phyloP scores from a whole-genome alignment of 2,888 invertebrate genomes.

The Agonopterix arenella region DNA sequence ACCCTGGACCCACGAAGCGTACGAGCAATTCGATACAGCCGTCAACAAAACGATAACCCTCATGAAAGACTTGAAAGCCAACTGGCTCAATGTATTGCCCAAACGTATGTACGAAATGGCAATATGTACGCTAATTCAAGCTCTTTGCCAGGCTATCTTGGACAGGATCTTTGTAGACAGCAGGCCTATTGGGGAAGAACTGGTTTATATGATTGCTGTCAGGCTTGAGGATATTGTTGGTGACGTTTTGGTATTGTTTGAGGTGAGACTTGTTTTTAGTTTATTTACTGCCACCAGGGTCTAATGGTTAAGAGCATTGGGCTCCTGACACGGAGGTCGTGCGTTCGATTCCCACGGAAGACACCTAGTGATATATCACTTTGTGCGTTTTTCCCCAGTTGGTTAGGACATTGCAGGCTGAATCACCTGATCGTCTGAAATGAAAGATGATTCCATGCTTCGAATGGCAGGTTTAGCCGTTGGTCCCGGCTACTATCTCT shows the following conservation, averaged over 20 bases:
- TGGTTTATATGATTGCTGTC: conserved; percentile 49
- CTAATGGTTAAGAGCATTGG: no score
- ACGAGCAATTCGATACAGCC: conserved; percentile 50
- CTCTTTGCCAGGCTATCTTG: conserved; percentile 47
- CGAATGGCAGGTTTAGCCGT: no score
- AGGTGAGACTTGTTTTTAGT: conserved; percentile 29
- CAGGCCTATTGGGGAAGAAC: conserved; percentile 46
- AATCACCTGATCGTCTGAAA: no score
- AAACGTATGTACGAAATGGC: conserved; percentile 53
- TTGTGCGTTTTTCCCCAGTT: no score
- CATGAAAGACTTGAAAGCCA: conserved; percentile 41
- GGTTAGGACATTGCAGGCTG: no score
- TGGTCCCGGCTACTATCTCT: no score
- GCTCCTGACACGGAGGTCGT: no score
- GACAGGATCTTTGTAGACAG: conserved; percentile 42
- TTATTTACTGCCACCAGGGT: no score
- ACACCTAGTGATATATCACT: no score
- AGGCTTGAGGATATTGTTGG: conserved; percentile 38
- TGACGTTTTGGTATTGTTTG: conserved; percentile 44
- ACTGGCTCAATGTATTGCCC: conserved; percentile 52
- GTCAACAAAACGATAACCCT: conserved; percentile 44
- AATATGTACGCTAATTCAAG: conserved; percentile 44
- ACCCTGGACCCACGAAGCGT: conserved; percentile 47
- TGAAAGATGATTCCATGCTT: no score
- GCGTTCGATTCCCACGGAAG: no score